Base-by-base conservation (phyloP, 35 echinoderm and acorn worm genomes). In the Anneissia japonica region DNA sequence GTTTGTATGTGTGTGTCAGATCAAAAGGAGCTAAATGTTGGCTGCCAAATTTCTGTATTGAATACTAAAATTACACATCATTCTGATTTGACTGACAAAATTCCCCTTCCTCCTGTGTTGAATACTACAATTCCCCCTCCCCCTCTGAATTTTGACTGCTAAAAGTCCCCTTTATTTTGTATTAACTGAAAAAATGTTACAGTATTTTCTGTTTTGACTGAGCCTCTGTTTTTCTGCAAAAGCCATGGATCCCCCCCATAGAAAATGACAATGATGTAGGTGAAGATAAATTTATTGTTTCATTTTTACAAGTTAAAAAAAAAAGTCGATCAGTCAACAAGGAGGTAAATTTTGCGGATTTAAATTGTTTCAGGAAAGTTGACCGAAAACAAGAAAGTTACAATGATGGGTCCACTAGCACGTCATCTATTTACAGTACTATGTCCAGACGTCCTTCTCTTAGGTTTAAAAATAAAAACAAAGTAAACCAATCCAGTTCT, bases 391-490 rank as follows among this genome's bases (percentile, higher is more conserved):
- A 46, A 72, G 38, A 36, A 34, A 88, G 72, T 45, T 39, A 81
- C 35, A 51, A 37, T 32, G 30, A 90, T 32, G 74, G 36, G 39
- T 72, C 45, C 41, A 73, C 75, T 36, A 75, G 80, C 41, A 46
- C 74, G 36, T 46, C 17, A 30, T 34, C 38, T 9, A 77, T 40
- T 77, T 55, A 13, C 39, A 72, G 86, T 51, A 35, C 14, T 32
- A 39, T 51, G 38, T 26, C 40, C 34, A 35, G 34, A 28, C 29
- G 36, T 16, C 46, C 35, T 37, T 80, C 46, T 73, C 83, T 41
- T 56, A 82, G 13, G 56, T 79, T 28, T 37, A 86, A 43, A 79
- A 92, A 3, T 43, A 81, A 34, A 81, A 86, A 26, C 72, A 92
- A 45, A 46, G 76, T 41, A 39, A 77, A 74, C 28, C 73, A 35